A percentile compares a stretch with the other conserved stretches of the same genome.
These are phyloP conservation scores for Turdus rufiventris DNA, from an alignment of 2,113 vertebrate species.

Conservation along the genomic window DNA sequence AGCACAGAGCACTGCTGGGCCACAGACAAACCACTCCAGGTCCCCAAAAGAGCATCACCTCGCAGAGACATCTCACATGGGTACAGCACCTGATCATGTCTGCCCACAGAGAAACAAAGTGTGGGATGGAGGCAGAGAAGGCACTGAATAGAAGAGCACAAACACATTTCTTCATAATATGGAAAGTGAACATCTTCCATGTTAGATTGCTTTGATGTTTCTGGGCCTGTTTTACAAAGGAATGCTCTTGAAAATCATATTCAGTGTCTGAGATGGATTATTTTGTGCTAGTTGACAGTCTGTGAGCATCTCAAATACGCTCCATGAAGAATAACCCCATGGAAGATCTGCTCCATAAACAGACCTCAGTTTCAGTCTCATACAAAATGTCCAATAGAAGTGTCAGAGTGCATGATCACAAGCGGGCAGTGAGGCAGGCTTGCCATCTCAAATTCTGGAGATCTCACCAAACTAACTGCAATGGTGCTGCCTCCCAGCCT, in stretches of 20 bases:
- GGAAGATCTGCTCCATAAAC: neutral
- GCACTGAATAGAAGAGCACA: neutral
- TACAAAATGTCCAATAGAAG: neutral
- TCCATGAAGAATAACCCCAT: neutral
- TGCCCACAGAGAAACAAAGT: neutral
- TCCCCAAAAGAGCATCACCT: neutral
- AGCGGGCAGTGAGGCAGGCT: neutral
- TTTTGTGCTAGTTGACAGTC: neutral
- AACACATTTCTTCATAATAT: neutral
- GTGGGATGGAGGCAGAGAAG: neutral
- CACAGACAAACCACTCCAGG: neutral
- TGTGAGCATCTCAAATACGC: neutral
- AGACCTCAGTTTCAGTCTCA: neutral
- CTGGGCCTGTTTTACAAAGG: neutral
- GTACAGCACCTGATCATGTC: neutral
- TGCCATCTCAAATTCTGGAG: neutral
- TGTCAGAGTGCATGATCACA: neutral
- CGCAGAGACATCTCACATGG: neutral
- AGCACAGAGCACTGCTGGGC: neutral
- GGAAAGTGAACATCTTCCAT: neutral
- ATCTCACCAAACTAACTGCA: neutral
- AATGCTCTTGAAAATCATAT: neutral
- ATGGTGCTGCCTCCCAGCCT: accelerated
- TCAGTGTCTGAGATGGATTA: neutral
- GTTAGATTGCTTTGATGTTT: neutral